These are phyloP conservation scores for Hipparchia semele DNA, from an alignment of 2,888 invertebrate genomes.

Conservation along the genomic window DNA sequence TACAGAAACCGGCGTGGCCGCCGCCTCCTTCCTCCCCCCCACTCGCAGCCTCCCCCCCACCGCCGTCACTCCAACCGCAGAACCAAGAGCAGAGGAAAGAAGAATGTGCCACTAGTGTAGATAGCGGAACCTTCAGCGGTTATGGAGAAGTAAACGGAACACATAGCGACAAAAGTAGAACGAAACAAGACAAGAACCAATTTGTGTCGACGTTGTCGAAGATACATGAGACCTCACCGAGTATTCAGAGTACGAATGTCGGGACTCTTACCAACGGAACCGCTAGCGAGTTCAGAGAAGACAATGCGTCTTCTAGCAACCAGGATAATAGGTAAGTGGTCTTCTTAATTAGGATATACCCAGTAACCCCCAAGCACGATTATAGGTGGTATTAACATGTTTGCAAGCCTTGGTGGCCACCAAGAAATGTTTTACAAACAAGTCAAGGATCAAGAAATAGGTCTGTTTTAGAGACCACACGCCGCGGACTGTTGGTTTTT, in stretches of 20 bases:
- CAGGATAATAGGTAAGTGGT: constrained; percentile 73
- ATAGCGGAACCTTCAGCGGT: constrained; percentile 74
- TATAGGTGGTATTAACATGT: no score
- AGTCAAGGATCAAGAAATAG: no score
- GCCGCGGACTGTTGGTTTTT: no score
- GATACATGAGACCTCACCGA: constrained; percentile 84
- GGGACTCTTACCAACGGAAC: constrained; percentile 76
- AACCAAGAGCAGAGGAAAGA: constrained; percentile 65
- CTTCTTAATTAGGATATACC: constrained; percentile 8
- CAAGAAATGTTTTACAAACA: no score
- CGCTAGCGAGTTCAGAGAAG: constrained; percentile 60
- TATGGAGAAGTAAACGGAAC: constrained; percentile 75
- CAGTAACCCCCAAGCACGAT: not conserved
- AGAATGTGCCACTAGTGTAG: constrained; percentile 75
- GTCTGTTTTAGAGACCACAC: no score
- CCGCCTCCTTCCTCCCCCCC: constrained; percentile 78
- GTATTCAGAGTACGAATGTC: constrained; percentile 63
- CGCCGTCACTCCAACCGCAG: constrained; percentile 60
- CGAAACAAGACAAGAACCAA: constrained; percentile 72
- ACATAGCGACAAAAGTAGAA: constrained; percentile 63
- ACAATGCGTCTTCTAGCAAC: constrained; percentile 59
- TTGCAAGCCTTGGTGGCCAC: no score
- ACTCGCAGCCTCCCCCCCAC: constrained; percentile 84
- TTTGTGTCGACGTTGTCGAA: constrained; percentile 85
- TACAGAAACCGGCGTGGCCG: constrained; percentile 89